Base-by-base conservation (phyloP, 2,113 vertebrate genomes). In the Perca schrenkii region DNA sequence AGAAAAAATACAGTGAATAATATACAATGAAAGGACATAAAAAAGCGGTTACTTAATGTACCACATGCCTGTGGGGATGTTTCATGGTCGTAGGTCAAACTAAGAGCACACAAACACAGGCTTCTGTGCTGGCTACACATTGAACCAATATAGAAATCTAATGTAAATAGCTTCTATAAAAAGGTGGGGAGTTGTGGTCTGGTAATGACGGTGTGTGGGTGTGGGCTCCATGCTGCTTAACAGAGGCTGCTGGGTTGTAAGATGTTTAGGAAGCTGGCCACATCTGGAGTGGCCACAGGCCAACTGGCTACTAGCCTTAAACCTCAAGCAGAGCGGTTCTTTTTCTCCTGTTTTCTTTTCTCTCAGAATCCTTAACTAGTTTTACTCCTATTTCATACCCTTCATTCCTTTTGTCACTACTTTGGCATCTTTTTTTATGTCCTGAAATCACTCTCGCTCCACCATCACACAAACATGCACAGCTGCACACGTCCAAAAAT, bases 121-220 rank as follows among this genome's bases (percentile, higher is more conserved):
- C 34, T 25, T 60, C 47, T 69, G 61, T 2, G 1, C 77, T 16
- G 12, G 34, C 43, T 34, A 22, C 84, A 77, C 43, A 72, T 71
- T 71, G 49, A 81, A 66, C 62, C 54, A 80, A 65, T 53, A 83
- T 47, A 77, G 64, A 72, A 82, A 83, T 80, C 17, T 61, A 68
- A 86, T 82, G 82, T 61, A 75, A 91, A 86, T 69, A 22, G 60
- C 31, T 58, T 75, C 40, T 58, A 69, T 87, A 57, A 86, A 69
- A 69, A 87, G 74, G 75, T 75, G 74, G 60, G 58, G 85, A 79
- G 75, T 73, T 90, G 85, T 62, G 67, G 82, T 84, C 47, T 77
- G 77, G 87, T 91, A 86, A 85, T 88, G 90, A 74, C 17, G n/a
- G 70, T 36, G 80, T 80, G 89, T 90, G 83, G 76, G 82, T 74